phyloP scores from a whole-genome alignment of 30 jellyfish, hydroid and myxozoan species.

The Mastigias papua region DNA sequence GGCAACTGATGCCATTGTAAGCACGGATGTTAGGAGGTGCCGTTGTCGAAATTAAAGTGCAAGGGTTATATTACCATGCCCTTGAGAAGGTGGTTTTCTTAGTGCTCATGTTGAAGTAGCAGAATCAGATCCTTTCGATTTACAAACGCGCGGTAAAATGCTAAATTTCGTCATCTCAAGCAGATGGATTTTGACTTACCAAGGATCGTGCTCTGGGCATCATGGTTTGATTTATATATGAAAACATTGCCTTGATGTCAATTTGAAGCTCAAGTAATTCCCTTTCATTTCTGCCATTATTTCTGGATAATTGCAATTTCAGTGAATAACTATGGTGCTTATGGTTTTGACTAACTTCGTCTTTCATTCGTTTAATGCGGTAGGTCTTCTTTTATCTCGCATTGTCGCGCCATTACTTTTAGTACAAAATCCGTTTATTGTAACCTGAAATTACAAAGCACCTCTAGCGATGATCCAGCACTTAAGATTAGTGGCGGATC shows the following conservation, averaged over 20 bases:
- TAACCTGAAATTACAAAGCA: not conserved
- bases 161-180: too few relatives aligned
- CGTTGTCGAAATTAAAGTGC: too few relatives aligned
- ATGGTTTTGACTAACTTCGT: not conserved
- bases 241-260: not conserved
- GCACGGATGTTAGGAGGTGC: too few relatives aligned
- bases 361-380: constrained; percentile 39
- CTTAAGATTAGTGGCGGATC: not conserved
- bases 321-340: constrained; percentile 5
- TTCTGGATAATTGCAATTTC: not conserved
- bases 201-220: not conserved
- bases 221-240: not conserved
- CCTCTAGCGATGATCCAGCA: not conserved
- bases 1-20: too few relatives aligned
- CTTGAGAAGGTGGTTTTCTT: too few relatives aligned
- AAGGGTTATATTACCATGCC: too few relatives aligned
- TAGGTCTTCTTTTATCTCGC: constrained; percentile 15
- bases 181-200: too few relatives aligned
- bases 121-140: too few relatives aligned
- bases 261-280: constrained; percentile 1
- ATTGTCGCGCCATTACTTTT: not conserved
- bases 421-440: not conserved
- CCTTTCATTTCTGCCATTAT: not conserved
- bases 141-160: too few relatives aligned
- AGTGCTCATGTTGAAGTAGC: too few relatives aligned